These are phyloP conservation scores for Agrilus cyanescens DNA, from an alignment of 2,888 invertebrate species.

Conservation along the genomic window DNA sequence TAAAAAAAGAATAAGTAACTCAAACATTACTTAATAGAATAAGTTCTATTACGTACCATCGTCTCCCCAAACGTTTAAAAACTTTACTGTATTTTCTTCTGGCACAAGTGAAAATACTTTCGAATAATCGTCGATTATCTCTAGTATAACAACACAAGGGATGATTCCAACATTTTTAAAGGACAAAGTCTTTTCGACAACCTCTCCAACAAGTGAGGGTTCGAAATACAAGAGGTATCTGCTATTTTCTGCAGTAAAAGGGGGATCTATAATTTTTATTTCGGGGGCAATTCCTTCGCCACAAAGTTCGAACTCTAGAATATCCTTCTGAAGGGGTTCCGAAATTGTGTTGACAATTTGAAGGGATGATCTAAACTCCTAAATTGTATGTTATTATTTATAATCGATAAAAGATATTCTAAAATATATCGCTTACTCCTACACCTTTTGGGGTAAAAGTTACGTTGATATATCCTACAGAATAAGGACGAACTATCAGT, in stretches of 20 bases:
- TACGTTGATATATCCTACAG: slow-evolving; percentile 26
- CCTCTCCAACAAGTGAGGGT: slow-evolving; percentile 26
- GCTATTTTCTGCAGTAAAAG: slow-evolving; percentile 15
- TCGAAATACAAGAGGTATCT: slow-evolving; percentile 26
- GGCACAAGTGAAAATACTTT: slow-evolving; percentile 13
- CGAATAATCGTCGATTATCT: slow-evolving; percentile 25
- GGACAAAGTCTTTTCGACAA: slow-evolving; percentile 18
- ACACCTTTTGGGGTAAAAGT: slow-evolving; percentile 34
- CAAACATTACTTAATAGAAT: slow-evolving; percentile 1
- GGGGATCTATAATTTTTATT: slow-evolving; percentile 30
- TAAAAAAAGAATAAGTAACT: slow-evolving; percentile 2
- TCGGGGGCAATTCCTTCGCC: slow-evolving; percentile 38
- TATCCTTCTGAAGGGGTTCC: neutral
- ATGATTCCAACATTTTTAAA: slow-evolving; percentile 34
- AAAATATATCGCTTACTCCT: slow-evolving; percentile 25
- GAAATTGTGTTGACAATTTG: too few relatives aligned
- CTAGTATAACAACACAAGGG: slow-evolving; percentile 31
- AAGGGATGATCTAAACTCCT: too few relatives aligned
- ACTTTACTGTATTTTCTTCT: slow-evolving; percentile 3
- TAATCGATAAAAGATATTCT: neutral
- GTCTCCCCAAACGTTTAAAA: slow-evolving; percentile 5
- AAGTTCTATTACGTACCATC: slow-evolving; percentile 1
- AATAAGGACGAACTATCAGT: slow-evolving; percentile 30
- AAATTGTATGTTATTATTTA: too few relatives aligned
- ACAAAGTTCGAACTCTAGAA: slow-evolving; percentile 24